Evolutionary conservation across 2,113 vertebrate genomes (phyloP), one percentile per base, ranked within the genome.

Genomic region (rat (Rattus norvegicus)): DNA sequence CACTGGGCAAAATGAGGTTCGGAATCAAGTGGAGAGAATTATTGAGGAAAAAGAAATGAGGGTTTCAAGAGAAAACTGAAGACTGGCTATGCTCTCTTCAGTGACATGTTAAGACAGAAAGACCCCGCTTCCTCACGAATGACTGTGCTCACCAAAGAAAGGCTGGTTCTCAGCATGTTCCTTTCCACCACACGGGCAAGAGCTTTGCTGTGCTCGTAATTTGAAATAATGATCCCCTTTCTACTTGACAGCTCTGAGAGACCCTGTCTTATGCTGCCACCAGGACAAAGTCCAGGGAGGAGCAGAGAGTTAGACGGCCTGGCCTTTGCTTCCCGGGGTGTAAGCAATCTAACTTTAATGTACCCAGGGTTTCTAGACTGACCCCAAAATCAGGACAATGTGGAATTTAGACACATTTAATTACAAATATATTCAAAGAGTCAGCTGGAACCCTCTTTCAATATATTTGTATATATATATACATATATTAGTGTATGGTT

Each of bases 81-180:
- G 76, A 33, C 14, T 0, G 0, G 12, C 77, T 20, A 3, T 1
- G 22, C 63, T 43, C 72, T 61, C 67, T 43, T 39, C 84, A 39
- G 0, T 59, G 47, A 90, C 39, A n/a, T 16, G 47, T 26, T 12
- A 20, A 33, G 4, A 16, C 61, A 22, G 39, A 26, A 5, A 59
- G 28, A 1, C 2, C 28, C 13, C 30, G 0, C 49, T 56, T 52
- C 89, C 84, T 36, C 1, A 4, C 47, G 39, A 73, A 65, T 6
- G 13, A 20, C n/a, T 11, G 0, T 3, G 5, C 11, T 8, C 0
- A 0, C 54, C 19, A 7, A 56, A 79, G 69, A 39, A 33, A 47
- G 43, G 33, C 1, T 16, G 0, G 0, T 1, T 5, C 6, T 33
- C 19, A 0, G 26, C 19, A 0, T 39, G 36, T 1, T 43, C 88